Base-by-base conservation (phyloP, 1,140 invertebrate species). In the Lepidurus couesii region DNA sequence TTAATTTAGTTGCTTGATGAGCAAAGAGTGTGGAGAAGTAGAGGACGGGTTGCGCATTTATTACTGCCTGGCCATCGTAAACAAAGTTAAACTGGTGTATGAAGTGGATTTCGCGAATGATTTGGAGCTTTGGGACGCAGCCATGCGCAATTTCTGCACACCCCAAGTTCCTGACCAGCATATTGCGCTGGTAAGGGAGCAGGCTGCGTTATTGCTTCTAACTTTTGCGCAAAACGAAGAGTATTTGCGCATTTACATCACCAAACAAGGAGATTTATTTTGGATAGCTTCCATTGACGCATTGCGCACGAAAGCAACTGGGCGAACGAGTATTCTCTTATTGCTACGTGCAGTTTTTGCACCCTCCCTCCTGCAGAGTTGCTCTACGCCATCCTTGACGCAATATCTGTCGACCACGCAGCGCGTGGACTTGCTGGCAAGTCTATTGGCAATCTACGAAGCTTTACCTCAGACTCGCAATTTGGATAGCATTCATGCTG, bases 51-150 rank as follows among this genome's bases (percentile, higher is more conserved):
- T 65, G 3, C 53, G 21, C 16, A 7, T 65, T 65, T 65, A 65
- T 16, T 65, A 65, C 53, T 65, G 53, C 53, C 21, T 65, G 53
- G 53, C 53, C 1, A 65, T 65, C n/a, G 13, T 65, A 21, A 65
- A 65, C 53, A 65, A 65, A 65, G 53, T 21, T 13, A 65, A 65
- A 21, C 6, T 65, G 21, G 53, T 21, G 0, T 13, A 7, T n/a
- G 53, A 65, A 65, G 21, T 65, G 8, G 53, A 65, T 65, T 65
- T n/a, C n/a, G 16, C 21, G 53, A 65, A 65, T 65, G 53, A 65
- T 21, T n/a, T 65, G 53, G 53, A 65, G 53, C 53, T 65, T 21
- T 16, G 16, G 53, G 53, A 65, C 8, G 4, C 13, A n/a, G 53
- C 53, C 16, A 65, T 65, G 53, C 53, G 53, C 8, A n/a, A 65